Evolutionary conservation across 2,888 invertebrate genomes (phyloP).

Genomic region (Odontomyia ornata): DNA sequence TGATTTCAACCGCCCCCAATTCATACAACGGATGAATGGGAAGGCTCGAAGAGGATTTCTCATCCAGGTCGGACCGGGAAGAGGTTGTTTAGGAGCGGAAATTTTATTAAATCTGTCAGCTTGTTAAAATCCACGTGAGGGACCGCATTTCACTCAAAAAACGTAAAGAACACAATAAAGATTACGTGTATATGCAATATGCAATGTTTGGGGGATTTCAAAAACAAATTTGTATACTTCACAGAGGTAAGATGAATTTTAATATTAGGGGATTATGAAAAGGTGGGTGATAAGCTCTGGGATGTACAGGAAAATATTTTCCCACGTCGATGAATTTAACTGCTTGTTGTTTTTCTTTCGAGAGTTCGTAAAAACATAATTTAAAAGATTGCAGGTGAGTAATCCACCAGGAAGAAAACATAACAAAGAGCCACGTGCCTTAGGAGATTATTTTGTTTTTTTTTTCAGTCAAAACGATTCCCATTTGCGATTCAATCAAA

Average conservation of each 20-base stretch:
- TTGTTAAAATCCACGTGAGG: conserved; percentile 40
- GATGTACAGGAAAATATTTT: not conserved
- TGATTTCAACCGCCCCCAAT: conserved; percentile 47
- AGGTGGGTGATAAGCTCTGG: not conserved
- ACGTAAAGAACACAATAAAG: not conserved
- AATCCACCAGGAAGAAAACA: not conserved
- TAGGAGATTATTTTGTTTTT: no score
- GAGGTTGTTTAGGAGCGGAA: conserved; percentile 48
- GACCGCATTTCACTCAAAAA: not conserved
- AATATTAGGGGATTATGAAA: conserved; percentile 5
- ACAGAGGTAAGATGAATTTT: not conserved
- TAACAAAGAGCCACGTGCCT: no score
- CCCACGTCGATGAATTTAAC: not conserved
- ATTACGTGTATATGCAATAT: conserved; percentile 1
- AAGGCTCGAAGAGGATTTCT: not conserved
- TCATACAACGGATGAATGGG: not conserved
- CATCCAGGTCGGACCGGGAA: conserved; percentile 23
- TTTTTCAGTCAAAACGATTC: no score
- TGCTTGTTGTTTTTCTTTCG: not conserved
- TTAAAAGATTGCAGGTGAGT: not conserved
- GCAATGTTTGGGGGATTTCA: not conserved
- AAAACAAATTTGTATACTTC: conserved; percentile 4
- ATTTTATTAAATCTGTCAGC: conserved; percentile 51
- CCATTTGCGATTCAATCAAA: no score
- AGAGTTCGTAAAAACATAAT: not conserved